Base-by-base conservation (phyloP, 2,888 invertebrate species). In the Pollenia griseotomentosa region DNA sequence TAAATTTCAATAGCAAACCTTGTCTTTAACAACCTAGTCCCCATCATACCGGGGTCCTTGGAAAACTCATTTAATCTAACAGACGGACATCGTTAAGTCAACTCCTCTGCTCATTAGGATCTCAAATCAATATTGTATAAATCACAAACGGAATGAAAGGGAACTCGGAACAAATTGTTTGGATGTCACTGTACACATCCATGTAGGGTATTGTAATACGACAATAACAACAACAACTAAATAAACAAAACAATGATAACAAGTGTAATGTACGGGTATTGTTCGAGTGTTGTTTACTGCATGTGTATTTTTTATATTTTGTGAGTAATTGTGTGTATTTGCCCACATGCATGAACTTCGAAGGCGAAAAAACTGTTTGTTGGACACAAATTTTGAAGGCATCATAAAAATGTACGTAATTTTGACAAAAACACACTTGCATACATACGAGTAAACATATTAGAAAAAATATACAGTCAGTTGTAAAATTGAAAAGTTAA, bases 201-300 rank as follows among this genome's bases (percentile, higher is more conserved):
- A 23, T 12, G 42, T 5, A 33, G 75, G 70, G 77, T 63, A 40
- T 14, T 59, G 9, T 23, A 82, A 33, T 16, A 44, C 14, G 23
- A n/a, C 59, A 73, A 55, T 16, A 59, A n/a, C 44, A 71, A 51
- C 51, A 48, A 42, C 51, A 74, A 48, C 19, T 19, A 75, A 55
- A 77, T 44, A 65, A 65, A 83, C 48, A 48, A 63, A 79, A 73
- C 79, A 84, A 73, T 78, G 80, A 83, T 80, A 83, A 87, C 86
- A 87, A 87, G 87, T 87, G 87, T 85, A 85, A 80, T 57, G 79
- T 84, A 84, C 73, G 84, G 77, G 71, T 59, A 61, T 57, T 63
- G 70, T 70, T 59, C 55, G 33, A 74, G 66, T 61, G 19, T 70
- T 74, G 42, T 73, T 65, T 48, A 46, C 53, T 55, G 8, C 55